Evolutionary conservation across 2,888 invertebrate species (phyloP), one percentile per base, ranked within the genome.

Genomic region (Oscheius sp.): DNA sequence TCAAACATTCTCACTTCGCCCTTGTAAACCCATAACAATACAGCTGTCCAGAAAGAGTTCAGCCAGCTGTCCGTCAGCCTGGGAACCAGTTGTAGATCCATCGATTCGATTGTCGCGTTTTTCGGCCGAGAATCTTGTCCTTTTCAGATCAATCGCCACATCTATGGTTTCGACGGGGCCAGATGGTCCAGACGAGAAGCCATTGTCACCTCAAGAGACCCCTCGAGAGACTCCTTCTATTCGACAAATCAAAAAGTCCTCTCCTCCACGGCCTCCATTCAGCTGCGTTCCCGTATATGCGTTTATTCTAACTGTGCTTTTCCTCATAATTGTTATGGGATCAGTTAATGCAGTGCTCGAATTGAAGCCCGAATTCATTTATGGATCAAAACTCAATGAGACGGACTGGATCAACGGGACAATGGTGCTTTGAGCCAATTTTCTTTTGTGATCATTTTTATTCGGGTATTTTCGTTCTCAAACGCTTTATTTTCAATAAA

Each of bases 241-340:
- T n/a, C n/a, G n/a, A n/a, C n/a, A n/a, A n/a, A n/a, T n/a, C n/a
- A n/a, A n/a, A n/a, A n/a, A n/a, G n/a, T n/a, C n/a, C n/a, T n/a
- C n/a, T n/a, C 65, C 27, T 0, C 64, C 57, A 48, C 37, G 57
- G 23, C 52, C 69, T 12, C 42, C 53, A 37, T 48, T 57, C 65
- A 37, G 27, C 33, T 65, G 65, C 31, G 55, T 69, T 17, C 50
- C 46, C 17, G 58, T 61, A 23, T 46, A 67, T 68, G 42, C 34
- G 31, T 52, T 64, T 52, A 52, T 61, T 23, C 17, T 61, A 2
- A 45, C 45, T 1, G 20, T 45, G n/a, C 39, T 61, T 29, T 25
- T 29, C 45, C 27, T 61, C 17, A 42, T 61, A 15, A 45, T 61
- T 15, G 15, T 45, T 6, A 45, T 61, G 27, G 61, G 61, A 42